Evolutionary conservation across 2,113 vertebrate genomes (phyloP).

Genomic region (Epinephelus fuscoguttatus): DNA sequence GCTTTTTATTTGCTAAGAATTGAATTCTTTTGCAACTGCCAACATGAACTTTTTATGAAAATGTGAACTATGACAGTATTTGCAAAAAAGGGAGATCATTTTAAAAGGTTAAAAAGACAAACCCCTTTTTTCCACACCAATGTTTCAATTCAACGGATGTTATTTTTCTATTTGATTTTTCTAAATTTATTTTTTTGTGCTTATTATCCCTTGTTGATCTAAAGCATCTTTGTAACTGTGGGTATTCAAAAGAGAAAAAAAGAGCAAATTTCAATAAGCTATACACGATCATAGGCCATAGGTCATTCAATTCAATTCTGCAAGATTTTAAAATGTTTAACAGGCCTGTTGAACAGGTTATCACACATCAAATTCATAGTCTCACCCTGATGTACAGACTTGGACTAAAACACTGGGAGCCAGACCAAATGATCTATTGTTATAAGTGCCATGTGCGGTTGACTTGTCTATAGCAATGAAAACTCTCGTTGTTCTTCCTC

Average conservation of each 20-base stretch:
- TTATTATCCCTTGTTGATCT: slow-evolving; percentile 79
- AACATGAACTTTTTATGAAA: slow-evolving; percentile 89
- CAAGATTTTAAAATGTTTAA: slow-evolving; percentile 55
- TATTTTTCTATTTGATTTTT: slow-evolving; percentile 88
- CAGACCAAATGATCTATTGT: slow-evolving; percentile 74
- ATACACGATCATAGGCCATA: slow-evolving; percentile 64
- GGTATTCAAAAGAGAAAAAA: slow-evolving; percentile 70
- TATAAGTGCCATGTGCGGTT: slow-evolving; percentile 73
- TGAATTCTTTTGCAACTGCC: slow-evolving; percentile 90
- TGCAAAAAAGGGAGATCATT: slow-evolving; percentile 87
- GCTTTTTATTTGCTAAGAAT: slow-evolving; percentile 90
- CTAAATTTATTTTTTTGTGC: slow-evolving; percentile 86
- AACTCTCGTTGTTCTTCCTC: slow-evolving; percentile 83
- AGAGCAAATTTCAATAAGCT: slow-evolving; percentile 65
- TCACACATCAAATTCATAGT: slow-evolving; percentile 65
- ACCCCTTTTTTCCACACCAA: slow-evolving; percentile 82
- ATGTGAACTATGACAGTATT: slow-evolving; percentile 89
- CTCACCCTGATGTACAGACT: slow-evolving; percentile 67
- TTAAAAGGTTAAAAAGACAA: slow-evolving; percentile 83
- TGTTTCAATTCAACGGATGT: slow-evolving; percentile 85
- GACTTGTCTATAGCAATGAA: slow-evolving; percentile 82
- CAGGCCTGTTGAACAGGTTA: slow-evolving; percentile 82
- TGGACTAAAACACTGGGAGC: slow-evolving; percentile 67
- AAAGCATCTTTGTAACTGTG: slow-evolving; percentile 86
- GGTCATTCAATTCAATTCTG: slow-evolving; percentile 66